A percentile compares a stretch with the other conserved stretches of the same genome.
Conservation (phyloP, 2,797 vertebrate species). For the Phalloptychus januarius region DNA sequence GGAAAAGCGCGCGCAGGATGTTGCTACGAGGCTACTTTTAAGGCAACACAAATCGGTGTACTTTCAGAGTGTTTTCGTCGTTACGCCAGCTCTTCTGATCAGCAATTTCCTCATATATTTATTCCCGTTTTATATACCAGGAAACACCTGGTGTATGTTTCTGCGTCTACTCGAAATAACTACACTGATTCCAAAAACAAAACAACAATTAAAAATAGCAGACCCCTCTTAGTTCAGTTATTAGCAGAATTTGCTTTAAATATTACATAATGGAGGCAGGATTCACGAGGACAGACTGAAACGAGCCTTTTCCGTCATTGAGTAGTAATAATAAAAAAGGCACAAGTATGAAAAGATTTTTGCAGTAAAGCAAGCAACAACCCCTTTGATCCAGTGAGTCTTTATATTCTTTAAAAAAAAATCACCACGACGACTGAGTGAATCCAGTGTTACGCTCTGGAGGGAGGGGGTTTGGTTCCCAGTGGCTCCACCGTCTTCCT, state of each 20-base stretch:
- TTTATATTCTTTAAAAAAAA: conserved; percentile 7
- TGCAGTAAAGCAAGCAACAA: conserved; percentile 16
- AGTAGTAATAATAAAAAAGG: conserved; percentile 18
- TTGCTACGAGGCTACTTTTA: not conserved
- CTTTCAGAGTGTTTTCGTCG: not conserved
- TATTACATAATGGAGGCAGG: conserved; percentile 12
- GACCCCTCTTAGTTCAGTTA: not conserved
- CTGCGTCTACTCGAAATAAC: not conserved
- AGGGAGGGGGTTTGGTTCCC: conserved; percentile 35
- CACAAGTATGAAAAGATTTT: conserved; percentile 17
- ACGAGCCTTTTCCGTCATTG: not conserved
- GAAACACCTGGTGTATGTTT: not conserved
- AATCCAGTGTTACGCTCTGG: conserved; percentile 58
- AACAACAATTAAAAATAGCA: not conserved
- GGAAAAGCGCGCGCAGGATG: not conserved
- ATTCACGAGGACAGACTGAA: not conserved
- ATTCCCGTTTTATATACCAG: not conserved
- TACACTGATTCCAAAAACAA: not conserved
- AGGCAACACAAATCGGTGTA: not conserved
- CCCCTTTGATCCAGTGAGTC: conserved; percentile 22
- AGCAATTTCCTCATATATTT: not conserved
- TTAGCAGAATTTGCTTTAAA: conserved; percentile 10
- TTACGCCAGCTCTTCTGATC: not conserved
- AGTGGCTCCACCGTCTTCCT: conserved; percentile 9
- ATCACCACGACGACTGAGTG: conserved; percentile 29